These are phyloP conservation scores for Agrochola macilenta DNA, from an alignment of 2,888 invertebrate genomes.

Conservation along the genomic window DNA sequence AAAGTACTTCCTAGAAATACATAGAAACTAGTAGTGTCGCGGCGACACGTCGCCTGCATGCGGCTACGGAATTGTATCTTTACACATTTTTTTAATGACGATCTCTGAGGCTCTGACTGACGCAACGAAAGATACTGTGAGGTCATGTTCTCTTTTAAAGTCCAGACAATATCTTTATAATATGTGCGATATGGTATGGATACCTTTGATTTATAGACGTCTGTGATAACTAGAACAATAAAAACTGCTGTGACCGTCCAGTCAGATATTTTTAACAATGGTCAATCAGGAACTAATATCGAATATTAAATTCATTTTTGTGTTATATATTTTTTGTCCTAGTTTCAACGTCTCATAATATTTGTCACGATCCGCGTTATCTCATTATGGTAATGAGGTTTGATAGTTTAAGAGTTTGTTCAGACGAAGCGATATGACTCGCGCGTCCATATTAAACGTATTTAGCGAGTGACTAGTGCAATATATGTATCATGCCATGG, in stretches of 20 bases:
- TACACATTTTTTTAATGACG: not conserved
- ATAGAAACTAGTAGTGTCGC: too few relatives aligned
- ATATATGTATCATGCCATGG: not conserved
- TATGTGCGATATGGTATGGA: not conserved
- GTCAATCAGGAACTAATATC: conserved; percentile 47
- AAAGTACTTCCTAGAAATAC: too few relatives aligned
- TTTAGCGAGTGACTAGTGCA: not conserved
- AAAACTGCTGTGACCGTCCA: conserved; percentile 13
- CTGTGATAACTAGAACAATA: conserved; percentile 32
- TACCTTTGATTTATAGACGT: conserved; percentile 21
- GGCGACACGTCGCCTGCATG: too few relatives aligned
- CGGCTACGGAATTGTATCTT: too few relatives aligned
- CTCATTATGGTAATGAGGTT: conserved; percentile 38
- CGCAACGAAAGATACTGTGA: not conserved
- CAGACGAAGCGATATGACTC: conserved; percentile 8
- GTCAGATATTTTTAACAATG: conserved; percentile 54
- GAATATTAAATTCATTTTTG: conserved; percentile 9
- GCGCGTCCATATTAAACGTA: not conserved
- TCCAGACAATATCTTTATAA: not conserved
- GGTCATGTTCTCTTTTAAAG: conserved; percentile 1
- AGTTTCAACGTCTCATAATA: conserved; percentile 16
- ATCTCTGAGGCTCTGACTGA: not conserved
- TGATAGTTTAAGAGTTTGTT: conserved; percentile 12
- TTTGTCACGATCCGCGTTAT: conserved; percentile 59
- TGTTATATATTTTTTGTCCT: conserved; percentile 36